A percentile compares a stretch with the other conserved stretches of the same genome.
phyloP scores from a whole-genome alignment of 2,113 vertebrate genomes.

The Morone saxatilis region DNA sequence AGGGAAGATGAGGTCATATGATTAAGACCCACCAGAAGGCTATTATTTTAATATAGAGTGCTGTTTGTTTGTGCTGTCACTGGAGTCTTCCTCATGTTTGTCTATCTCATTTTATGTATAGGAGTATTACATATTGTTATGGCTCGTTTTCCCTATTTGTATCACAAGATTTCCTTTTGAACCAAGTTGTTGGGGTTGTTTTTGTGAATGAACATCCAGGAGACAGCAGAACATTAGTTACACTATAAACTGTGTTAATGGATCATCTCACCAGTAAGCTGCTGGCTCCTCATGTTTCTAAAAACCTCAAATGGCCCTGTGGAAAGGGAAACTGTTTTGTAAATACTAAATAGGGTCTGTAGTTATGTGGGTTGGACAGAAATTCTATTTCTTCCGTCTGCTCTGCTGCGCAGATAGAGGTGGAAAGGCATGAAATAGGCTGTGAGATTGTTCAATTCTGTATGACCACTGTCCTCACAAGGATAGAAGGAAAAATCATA shows the following conservation, averaged over 20 bases:
- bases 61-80: neutral
- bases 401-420: neutral
- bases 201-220: neutral
- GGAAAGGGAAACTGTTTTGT: neutral
- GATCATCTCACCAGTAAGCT: neutral
- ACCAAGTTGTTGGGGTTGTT: neutral
- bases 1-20: neutral
- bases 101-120: neutral
- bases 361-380: neutral
- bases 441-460: neutral
- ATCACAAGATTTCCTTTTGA: neutral
- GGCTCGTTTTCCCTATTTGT: neutral
- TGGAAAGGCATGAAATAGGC: neutral
- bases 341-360: neutral
- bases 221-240: neutral
- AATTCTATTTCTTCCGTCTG: constrained; percentile 4
- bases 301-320: neutral
- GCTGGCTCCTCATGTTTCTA: neutral
- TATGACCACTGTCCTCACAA: neutral
- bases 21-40: neutral
- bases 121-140: neutral
- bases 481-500: no score
- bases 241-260: neutral
- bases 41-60: neutral
- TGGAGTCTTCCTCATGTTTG: neutral